These are phyloP conservation scores for Hydriomena furcata DNA, from an alignment of 2,888 invertebrate genomes.

Conservation along the genomic window DNA sequence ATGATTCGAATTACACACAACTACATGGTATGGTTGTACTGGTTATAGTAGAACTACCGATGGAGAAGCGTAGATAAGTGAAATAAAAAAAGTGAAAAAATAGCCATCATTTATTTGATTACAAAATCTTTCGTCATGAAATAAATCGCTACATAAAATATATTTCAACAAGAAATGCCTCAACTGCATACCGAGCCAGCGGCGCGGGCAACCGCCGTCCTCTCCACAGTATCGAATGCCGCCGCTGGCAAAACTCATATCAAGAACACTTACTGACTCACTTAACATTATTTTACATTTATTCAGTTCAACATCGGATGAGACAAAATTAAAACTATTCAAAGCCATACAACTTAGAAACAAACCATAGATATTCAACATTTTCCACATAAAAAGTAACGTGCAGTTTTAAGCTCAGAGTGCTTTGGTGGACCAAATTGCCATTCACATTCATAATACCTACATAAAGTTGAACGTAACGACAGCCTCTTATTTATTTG, in stretches of 20 bases:
- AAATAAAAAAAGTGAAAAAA: slow-evolving; percentile 56
- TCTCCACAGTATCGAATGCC: no score
- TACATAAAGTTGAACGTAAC: background rate
- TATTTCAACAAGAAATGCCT: slow-evolving; percentile 74
- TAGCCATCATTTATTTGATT: slow-evolving; percentile 81
- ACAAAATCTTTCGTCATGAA: slow-evolving; percentile 78
- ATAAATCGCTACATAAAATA: slow-evolving; percentile 79
- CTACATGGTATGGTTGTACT: no score
- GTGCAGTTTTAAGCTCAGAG: slow-evolving; percentile 15
- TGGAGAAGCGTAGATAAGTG: no score
- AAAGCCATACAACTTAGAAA: slow-evolving; percentile 44
- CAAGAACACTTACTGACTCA: slow-evolving; percentile 51
- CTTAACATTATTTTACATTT: slow-evolving; percentile 53
- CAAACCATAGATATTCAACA: slow-evolving; percentile 17
- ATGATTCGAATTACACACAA: no score
- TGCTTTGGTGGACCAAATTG: slow-evolving; percentile 6
- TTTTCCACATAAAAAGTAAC: slow-evolving; percentile 9
- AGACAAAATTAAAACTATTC: slow-evolving; percentile 44
- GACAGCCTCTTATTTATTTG: background rate
- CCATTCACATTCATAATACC: no score
- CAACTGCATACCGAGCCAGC: slow-evolving; percentile 48
- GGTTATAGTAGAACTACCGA: no score
- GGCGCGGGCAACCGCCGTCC: slow-evolving; percentile 18
- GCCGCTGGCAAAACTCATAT: slow-evolving; percentile 39
- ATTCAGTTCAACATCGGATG: slow-evolving; percentile 56